phyloP scores from a whole-genome alignment of 2,113 vertebrate genomes.

The Callospermophilus lateralis region DNA sequence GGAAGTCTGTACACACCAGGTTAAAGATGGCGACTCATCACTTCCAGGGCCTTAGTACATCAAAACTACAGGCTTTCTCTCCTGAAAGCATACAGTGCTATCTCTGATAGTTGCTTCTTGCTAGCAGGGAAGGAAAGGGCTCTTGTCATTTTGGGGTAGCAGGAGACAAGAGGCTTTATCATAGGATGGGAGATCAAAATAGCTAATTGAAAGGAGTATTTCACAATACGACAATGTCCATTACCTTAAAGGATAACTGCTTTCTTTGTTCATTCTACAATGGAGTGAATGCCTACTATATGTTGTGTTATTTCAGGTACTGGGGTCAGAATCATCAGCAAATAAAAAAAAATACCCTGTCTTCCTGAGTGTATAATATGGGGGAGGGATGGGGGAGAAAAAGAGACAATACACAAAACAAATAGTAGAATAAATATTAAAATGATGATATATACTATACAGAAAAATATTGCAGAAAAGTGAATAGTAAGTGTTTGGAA shows the following conservation, averaged over 20 bases:
- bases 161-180: not conserved
- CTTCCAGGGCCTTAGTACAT: not conserved
- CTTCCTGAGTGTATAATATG: not conserved
- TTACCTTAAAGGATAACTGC: not conserved
- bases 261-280: not conserved
- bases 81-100: not conserved
- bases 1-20: not conserved
- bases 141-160: not conserved
- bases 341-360: not conserved
- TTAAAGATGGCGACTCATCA: not conserved
- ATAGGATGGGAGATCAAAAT: not conserved
- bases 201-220: not conserved
- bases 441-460: not conserved
- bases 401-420: not conserved
- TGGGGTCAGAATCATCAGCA: not conserved
- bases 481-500: not conserved
- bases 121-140: not conserved
- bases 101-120: not conserved
- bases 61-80: not conserved
- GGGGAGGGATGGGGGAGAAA: not conserved
- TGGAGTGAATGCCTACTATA: not conserved
- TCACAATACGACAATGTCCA: not conserved
- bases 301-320: not conserved
- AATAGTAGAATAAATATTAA: not conserved
- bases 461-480: not conserved